Evolutionary conservation across 2,113 vertebrate species (phyloP).

Genomic region (Osmerus mordax): DNA sequence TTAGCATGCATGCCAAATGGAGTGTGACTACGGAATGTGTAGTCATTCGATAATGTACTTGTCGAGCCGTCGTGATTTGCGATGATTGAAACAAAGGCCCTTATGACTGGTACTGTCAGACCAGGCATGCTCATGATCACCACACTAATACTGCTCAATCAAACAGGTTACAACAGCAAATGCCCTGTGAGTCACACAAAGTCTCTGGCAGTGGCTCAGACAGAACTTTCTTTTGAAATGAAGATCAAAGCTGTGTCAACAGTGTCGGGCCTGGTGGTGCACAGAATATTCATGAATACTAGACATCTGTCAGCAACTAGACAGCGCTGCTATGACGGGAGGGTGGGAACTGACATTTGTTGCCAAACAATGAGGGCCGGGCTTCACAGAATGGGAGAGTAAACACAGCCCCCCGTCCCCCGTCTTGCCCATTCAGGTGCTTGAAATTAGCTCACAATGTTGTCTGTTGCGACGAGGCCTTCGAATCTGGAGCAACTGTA

Average conservation of each 20-base stretch:
- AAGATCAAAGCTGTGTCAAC: conserved; percentile 69
- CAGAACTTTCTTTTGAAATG: conserved; percentile 71
- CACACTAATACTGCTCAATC: conserved; percentile 52
- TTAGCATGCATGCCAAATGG: neutral
- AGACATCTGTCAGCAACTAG: conserved; percentile 70
- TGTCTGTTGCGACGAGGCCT: conserved; percentile 31
- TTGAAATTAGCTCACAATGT: conserved; percentile 29
- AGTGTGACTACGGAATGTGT: conserved; percentile 11
- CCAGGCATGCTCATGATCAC: conserved; percentile 9
- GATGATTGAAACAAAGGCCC: conserved; percentile 27
- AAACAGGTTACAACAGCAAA: conserved; percentile 63
- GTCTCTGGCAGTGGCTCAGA: conserved; percentile 50
- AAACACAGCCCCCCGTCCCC: conserved; percentile 44
- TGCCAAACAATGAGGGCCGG: conserved; percentile 58
- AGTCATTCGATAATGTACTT: conserved; percentile 3
- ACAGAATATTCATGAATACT: conserved; percentile 69
- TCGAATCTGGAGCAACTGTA: conserved; percentile 9
- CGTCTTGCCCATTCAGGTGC: conserved; percentile 33
- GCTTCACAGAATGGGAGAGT: conserved; percentile 54
- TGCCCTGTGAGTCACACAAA: conserved; percentile 53
- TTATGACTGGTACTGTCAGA: conserved; percentile 39
- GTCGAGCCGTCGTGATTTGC: conserved; percentile 21
- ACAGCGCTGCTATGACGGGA: conserved; percentile 32
- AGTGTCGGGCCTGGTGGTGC: conserved; percentile 42
- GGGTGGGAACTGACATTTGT: conserved; percentile 58